These are phyloP conservation scores for Sipha flava DNA, from an alignment of 1,140 invertebrate species.

Conservation along the genomic window DNA sequence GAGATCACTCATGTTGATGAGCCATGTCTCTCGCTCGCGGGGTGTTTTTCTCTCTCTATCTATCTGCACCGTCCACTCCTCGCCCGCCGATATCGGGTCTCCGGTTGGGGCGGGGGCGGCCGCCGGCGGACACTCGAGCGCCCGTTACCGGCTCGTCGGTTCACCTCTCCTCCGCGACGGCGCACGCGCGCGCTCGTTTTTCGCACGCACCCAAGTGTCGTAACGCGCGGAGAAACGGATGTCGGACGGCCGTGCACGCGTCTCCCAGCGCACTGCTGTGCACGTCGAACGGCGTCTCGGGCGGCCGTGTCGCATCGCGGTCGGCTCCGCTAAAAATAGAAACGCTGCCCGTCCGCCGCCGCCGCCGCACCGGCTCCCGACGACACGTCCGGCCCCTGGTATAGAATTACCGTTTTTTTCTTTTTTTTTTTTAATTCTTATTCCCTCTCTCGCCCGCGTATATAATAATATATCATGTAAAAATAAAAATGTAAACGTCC, in stretches of 20 bases:
- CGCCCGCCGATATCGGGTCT: too few relatives aligned
- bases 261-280: neutral
- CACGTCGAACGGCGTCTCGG: too few relatives aligned
- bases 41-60: too few relatives aligned
- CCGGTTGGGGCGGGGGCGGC: neutral
- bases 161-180: too few relatives aligned
- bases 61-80: too few relatives aligned
- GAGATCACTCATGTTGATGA: slow-evolving; percentile 76
- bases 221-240: too few relatives aligned
- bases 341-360: neutral
- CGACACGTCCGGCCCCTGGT: too few relatives aligned
- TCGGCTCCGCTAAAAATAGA: neutral
- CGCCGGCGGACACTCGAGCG: neutral
- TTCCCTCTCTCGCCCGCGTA: too few relatives aligned
- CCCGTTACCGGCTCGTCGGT: neutral
- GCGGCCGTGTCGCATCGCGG: neutral
- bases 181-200: too few relatives aligned
- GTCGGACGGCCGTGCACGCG: neutral
- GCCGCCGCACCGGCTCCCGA: neutral
- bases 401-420: neutral
- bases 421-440: too few relatives aligned
- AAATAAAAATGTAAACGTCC: neutral
- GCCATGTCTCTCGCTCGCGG: slow-evolving; percentile 50
- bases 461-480: too few relatives aligned
- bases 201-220: too few relatives aligned